Conservation (phyloP, 2,888 invertebrate genomes). For the Lasioglossum oenotherae region DNA sequence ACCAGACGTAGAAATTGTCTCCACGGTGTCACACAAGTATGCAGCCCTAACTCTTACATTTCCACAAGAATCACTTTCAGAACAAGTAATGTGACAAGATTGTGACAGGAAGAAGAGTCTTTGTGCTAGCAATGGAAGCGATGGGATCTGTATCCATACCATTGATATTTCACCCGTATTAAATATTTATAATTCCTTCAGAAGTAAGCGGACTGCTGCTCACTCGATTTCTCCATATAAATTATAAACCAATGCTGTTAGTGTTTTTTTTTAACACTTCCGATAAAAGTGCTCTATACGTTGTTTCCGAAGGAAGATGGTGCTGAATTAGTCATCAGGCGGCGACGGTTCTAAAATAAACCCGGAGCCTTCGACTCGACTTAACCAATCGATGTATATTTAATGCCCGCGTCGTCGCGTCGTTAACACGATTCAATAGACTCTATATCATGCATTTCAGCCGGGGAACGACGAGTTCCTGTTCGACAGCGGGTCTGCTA, state of each 20-base stretch:
- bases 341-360: neutral
- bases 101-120: too few relatives aligned
- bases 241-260: too few relatives aligned
- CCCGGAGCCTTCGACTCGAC: constrained; percentile 12
- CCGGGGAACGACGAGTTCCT: constrained; percentile 39
- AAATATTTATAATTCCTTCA: neutral
- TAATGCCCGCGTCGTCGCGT: constrained; percentile 24
- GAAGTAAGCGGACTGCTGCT: neutral
- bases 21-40: neutral
- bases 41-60: neutral
- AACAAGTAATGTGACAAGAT: neutral
- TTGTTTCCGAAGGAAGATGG: neutral
- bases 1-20: neutral
- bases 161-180: neutral
- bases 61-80: neutral
- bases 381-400: constrained; percentile 44
- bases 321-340: neutral
- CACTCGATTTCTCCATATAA: neutral
- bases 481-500: constrained; percentile 18
- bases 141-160: neutral
- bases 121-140: too few relatives aligned
- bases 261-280: neutral
- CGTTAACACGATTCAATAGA: constrained; percentile 33
- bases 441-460: constrained; percentile 12
- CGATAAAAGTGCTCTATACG: neutral